Evolutionary conservation across 2,113 vertebrate genomes (phyloP).

Genomic region (Aix galericulata): DNA sequence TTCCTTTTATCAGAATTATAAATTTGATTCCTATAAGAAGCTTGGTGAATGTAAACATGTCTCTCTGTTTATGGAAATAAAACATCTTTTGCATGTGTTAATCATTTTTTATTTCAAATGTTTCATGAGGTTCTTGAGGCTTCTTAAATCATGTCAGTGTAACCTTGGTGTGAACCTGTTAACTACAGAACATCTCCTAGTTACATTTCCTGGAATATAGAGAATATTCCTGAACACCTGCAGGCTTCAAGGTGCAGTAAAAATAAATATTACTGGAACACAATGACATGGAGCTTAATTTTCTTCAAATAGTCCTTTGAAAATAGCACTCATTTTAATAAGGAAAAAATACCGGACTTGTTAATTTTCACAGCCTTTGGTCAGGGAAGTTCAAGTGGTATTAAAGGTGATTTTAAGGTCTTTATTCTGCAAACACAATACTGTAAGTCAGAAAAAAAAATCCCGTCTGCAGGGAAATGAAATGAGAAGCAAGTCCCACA

Average conservation of each 20-base stretch:
- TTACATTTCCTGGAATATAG: not conserved
- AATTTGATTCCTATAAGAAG: not conserved
- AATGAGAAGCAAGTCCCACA: not conserved
- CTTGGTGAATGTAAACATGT: not conserved
- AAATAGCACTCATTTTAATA: not conserved
- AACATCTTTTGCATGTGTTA: not conserved
- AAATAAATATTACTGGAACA: slow-evolving; percentile 9
- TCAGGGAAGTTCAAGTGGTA: not conserved
- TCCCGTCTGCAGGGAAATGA: not conserved
- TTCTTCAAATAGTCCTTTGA: slow-evolving; percentile 28
- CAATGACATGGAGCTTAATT: slow-evolving; percentile 1
- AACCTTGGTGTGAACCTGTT: slow-evolving; percentile 39
- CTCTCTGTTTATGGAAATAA: not conserved
- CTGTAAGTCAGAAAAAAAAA: not conserved
- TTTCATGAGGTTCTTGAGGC: not conserved
- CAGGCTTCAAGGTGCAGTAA: slow-evolving; percentile 21
- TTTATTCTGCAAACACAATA: slow-evolving; percentile 10
- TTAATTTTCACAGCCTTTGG: slow-evolving; percentile 2
- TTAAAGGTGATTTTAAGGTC: slow-evolving; percentile 38
- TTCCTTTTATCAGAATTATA: not conserved
- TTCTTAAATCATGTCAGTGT: not conserved
- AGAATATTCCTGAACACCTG: not conserved
- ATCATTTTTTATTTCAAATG: slow-evolving; percentile 9
- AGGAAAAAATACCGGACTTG: not conserved
- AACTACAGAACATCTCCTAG: not conserved